A percentile compares a stretch with the other conserved stretches of the same genome.
These are phyloP conservation scores for Smittia aterrima DNA, from an alignment of 2,888 invertebrate species.

Conservation along the genomic window DNA sequence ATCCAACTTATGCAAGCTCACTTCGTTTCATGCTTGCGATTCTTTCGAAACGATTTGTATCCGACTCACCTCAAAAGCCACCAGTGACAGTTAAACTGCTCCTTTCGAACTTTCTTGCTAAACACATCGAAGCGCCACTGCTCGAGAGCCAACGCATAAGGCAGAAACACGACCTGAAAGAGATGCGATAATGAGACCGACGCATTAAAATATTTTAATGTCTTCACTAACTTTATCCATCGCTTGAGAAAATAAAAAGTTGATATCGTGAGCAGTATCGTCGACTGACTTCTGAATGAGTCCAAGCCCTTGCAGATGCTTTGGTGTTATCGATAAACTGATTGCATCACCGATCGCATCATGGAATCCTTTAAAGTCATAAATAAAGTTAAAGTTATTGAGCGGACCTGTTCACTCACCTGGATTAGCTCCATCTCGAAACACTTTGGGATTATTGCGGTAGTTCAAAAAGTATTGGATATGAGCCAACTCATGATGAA, in stretches of 20 bases:
- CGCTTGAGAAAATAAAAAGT: slow-evolving; percentile 79
- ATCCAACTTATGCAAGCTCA: slow-evolving; percentile 30
- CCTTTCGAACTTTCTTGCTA: slow-evolving; percentile 68
- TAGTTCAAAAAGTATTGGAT: slow-evolving; percentile 86
- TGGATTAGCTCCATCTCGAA: slow-evolving; percentile 90
- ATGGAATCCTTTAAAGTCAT: slow-evolving; percentile 70
- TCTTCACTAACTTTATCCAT: slow-evolving; percentile 70
- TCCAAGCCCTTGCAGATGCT: slow-evolving; percentile 80
- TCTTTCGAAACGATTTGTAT: not conserved
- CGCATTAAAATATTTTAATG: not conserved
- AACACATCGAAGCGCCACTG: slow-evolving; percentile 86
- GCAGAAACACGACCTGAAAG: slow-evolving; percentile 62
- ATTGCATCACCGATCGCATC: slow-evolving; percentile 90
- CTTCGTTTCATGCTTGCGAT: not conserved
- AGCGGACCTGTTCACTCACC: too few relatives aligned
- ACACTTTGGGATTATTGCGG: slow-evolving; percentile 77
- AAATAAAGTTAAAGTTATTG: too few relatives aligned
- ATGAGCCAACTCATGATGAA: slow-evolving; percentile 91
- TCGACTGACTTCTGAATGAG: slow-evolving; percentile 77
- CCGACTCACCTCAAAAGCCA: slow-evolving; percentile 72
- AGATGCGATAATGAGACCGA: not conserved
- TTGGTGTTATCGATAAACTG: slow-evolving; percentile 78
- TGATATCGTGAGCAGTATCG: slow-evolving; percentile 78
- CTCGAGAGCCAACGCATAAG: slow-evolving; percentile 80
- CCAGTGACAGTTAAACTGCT: slow-evolving; percentile 84